Base-by-base conservation (phyloP, 2,888 invertebrate species). In the Andrena chrysosceles region DNA sequence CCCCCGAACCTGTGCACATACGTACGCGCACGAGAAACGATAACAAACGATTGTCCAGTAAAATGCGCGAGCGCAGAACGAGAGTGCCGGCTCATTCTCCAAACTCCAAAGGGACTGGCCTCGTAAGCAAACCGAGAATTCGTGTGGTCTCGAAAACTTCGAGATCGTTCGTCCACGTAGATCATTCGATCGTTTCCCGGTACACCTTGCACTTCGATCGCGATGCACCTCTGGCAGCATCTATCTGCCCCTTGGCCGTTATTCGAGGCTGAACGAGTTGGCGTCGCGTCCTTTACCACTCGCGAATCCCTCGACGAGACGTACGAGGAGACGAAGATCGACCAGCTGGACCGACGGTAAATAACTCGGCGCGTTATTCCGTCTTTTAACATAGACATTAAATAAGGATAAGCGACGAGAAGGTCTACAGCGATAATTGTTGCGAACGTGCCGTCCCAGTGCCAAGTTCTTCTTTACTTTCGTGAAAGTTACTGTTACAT, bases 31-130 rank as follows among this genome's bases (percentile, higher is more conserved):
- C 67, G 66, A 73, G 85, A 72, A 78, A 83, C 31, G 67, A 81
- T 69, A 42, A 84, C 60, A n/a, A n/a, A n/a, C n/a, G n/a, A 82
- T 77, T 74, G 88, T 84, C 80, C 75, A 81, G 71, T 75, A 59
- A 42, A 56, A 64, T 76, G 83, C 74, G 77, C 77, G 76, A 84
- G 74, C 83, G 84, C 87, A 81, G 72, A 82, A 84, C 76, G 88
- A 88, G 88, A 88, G 87, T 88, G 88, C 88, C 88, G 88, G 88
- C 82, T 89, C 88, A 88, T 88, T 88, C 88, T 88, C 56, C 89
- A 52, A 35, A 49, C 88, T 88, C 56, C 89, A 52, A 35, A 49
- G 75, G 81, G 77, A 66, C 72, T 80, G 88, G 89, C 82, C 72
- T 89, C 88, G 85, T 77, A 87, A 89, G 87, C 71, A 68, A 68